Conservation (phyloP, 2,113 vertebrate genomes). For the Epinephelus moara region DNA sequence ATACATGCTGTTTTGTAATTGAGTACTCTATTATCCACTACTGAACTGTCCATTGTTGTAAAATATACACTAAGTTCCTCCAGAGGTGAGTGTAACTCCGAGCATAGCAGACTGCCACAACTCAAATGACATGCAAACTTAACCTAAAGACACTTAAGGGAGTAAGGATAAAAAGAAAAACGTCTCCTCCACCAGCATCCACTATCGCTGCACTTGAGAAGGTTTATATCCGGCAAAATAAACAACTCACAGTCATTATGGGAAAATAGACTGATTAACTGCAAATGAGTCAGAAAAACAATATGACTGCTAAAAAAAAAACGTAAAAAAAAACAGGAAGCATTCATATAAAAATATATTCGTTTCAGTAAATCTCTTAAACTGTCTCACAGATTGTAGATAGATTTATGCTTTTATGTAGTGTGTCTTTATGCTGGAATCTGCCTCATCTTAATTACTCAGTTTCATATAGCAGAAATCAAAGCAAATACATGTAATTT, state of each 20-base stretch:
- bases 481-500: neutral
- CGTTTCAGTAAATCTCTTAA: constrained; percentile 2
- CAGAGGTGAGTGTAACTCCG: neutral
- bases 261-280: constrained; percentile 26
- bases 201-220: neutral
- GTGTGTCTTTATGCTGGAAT: neutral
- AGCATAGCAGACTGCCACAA: neutral
- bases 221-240: constrained; percentile 10
- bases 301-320: neutral
- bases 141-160: neutral
- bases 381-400: neutral
- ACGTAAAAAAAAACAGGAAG: neutral
- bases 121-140: neutral
- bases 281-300: constrained; percentile 28
- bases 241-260: constrained; percentile 2
- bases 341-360: neutral
- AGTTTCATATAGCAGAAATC: neutral
- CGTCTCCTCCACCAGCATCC: neutral
- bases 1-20: too few relatives aligned
- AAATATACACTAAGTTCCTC: neutral
- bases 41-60: neutral
- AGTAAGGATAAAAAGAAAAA: neutral
- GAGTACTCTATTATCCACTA: neutral
- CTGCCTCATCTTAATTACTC: neutral
- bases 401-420: neutral